Base-by-base conservation (phyloP, 1,140 invertebrate species). In the Euwallacea fornicatus region DNA sequence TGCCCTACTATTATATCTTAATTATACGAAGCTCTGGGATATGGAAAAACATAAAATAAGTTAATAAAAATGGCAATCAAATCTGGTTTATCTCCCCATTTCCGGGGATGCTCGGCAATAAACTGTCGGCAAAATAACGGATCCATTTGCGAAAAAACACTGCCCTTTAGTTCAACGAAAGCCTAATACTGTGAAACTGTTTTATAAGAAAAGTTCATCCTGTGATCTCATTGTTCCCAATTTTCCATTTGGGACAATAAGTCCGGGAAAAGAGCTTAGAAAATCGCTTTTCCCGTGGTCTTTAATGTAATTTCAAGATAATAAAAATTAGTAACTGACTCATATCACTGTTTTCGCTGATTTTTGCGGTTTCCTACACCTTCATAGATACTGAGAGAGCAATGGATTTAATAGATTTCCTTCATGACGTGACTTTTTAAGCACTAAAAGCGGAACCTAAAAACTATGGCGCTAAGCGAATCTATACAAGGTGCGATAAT, bases 41-140 rank as follows among this genome's bases (percentile, higher is more conserved):
- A 53, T 42, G 41, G 21, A 55, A 66, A 63, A 66, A 66, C 63
- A 66, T 66, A 66, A 66, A 66, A 66, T 66, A 66, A 66, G 63
- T 66, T 66, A 10, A 66, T 66, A 66, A 66, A 64, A 66, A 66
- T 53, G 63, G 50, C 63, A 55, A 66, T 53, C 46, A 66, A 66
- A 66, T 55, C 47, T 13, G 13, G 16, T 54, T 66, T 66, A 66
- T 66, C 63, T 66, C 41, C 33, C 47, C 63, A 55, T 66, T 66
- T 66, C 63, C 21, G 9, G 11, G 63, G 47, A 54, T 66, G 63
- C 42, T 15, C 15, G 50, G 63, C 50, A 16, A 54, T 66, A 66
- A 66, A 66, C 33, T 61, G 13, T 63, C 47, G 2, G 6, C 10
- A 66, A 50, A 54, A 66, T 66, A 63, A 63, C 61, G 44, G 13